Conservation (phyloP, 2,113 vertebrate genomes). For the Theropithecus gelada region DNA sequence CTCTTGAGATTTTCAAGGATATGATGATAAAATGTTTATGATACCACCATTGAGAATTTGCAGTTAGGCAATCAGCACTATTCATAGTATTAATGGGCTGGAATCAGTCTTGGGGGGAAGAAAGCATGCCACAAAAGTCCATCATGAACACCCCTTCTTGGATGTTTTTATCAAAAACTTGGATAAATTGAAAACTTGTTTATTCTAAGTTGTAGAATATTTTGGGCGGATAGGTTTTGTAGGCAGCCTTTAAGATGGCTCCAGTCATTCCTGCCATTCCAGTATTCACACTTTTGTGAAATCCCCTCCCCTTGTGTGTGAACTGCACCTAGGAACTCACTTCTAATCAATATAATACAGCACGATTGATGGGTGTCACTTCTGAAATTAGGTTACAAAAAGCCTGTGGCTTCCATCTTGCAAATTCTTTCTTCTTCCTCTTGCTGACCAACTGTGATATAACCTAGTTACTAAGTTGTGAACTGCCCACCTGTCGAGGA, state of each 20-base stretch:
- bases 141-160: background rate
- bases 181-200: background rate
- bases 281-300: background rate
- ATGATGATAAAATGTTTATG: background rate
- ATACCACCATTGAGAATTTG: background rate
- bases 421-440: conserved; percentile 11
- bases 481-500: background rate
- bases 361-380: background rate
- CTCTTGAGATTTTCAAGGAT: background rate
- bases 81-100: background rate
- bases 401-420: background rate
- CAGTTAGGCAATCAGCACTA: background rate
- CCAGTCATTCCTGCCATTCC: background rate
- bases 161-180: background rate
- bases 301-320: background rate
- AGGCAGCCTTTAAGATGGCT: background rate
- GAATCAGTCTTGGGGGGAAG: background rate
- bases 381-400: conserved; percentile 6
- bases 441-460: background rate
- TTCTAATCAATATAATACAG: background rate
- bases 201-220: background rate
- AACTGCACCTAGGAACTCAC: background rate
- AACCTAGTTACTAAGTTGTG: background rate
- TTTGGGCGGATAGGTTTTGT: background rate
- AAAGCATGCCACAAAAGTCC: background rate